Base-by-base conservation (phyloP, 1,140 invertebrate species). In the Brachionus sp. region DNA sequence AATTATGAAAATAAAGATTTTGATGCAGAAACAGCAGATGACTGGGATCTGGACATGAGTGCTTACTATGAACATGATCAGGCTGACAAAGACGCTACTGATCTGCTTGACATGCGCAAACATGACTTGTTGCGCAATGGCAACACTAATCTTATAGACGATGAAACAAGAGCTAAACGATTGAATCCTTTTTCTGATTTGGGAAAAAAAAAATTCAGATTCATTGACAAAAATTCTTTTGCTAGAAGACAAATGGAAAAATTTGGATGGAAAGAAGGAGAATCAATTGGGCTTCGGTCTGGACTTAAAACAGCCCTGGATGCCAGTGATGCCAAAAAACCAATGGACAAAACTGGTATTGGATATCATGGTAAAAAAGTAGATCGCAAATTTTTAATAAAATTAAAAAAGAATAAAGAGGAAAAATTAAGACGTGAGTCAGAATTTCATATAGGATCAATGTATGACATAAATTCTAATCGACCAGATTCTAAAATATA, bases 41-140 rank as follows among this genome's bases (percentile, higher is more conserved):
- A 92, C 85, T 91, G 90, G 89, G 91, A 92, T 87, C 89, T 92
- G 1, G 91, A 92, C 85, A 91, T 91, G 88, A 89, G 89, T 84
- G 87, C 86, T 5, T 92, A 92, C 86, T 90, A 91, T 85, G 89
- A 90, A 77, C 57, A 70, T 57, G 82, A 84, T 83, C 86, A 84
- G 10, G 90, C 88, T n/a, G 91, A 91, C 82, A 89, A 87, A 85
- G 90, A 91, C 85, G 87, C 88, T 3, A 83, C 85, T 73, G 89
- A 91, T 77, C 88, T 88, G 44, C 70, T 90, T 1, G 85, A 86
- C 53, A 91, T 92, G 87, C 86, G 90, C 84, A 86, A 87, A 53
- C 88, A 90, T 75, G 85, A 87, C 80, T 84, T 86, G 37, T 50
- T 86, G 33, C 35, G 88, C 57, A 85, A 87, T 39, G 88, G 88